Conservation (phyloP, 1,140 invertebrate species). For the Drosophila kanapiae region DNA sequence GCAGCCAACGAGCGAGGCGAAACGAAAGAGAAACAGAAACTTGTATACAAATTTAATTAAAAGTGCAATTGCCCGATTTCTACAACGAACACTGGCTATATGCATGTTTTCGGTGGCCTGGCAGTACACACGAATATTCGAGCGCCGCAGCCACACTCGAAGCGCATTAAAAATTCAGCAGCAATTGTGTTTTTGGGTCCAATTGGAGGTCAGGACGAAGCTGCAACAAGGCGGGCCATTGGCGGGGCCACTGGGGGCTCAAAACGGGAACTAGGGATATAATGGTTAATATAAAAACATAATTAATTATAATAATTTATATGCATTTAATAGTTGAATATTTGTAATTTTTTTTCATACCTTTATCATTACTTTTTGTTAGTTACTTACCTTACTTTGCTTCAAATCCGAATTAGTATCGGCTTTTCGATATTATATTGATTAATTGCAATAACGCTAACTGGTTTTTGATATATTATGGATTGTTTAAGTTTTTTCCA, state of each 20-base stretch:
- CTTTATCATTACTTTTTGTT: too few species aligned
- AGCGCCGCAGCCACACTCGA: conserved; percentile 45
- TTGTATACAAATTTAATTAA: conserved; percentile 69
- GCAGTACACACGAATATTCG: background rate
- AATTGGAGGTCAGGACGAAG: conserved; percentile 62
- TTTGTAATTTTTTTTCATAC: too few species aligned
- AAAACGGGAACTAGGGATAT: background rate
- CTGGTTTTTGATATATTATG: too few species aligned
- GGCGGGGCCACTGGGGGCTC: conserved; percentile 5
- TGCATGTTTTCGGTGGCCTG: conserved; percentile 1
- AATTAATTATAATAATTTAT: too few species aligned
- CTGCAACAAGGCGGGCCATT: background rate
- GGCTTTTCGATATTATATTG: too few species aligned
- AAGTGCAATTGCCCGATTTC: conserved; percentile 63
- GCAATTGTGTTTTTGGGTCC: conserved; percentile 68
- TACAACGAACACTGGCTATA: conserved; percentile 23
- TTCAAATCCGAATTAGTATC: too few species aligned
- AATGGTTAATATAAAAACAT: background rate
- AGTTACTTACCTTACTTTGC: too few species aligned
- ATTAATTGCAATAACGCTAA: too few species aligned
- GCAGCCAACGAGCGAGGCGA: conserved; percentile 1
- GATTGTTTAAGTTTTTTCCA: too few species aligned
- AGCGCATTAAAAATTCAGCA: conserved; percentile 70
- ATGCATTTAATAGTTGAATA: too few species aligned
- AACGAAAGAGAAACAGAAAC: conserved; percentile 31